Evolutionary conservation across 2,888 invertebrate species (phyloP).

Genomic region (Pristionchus japonicus): DNA sequence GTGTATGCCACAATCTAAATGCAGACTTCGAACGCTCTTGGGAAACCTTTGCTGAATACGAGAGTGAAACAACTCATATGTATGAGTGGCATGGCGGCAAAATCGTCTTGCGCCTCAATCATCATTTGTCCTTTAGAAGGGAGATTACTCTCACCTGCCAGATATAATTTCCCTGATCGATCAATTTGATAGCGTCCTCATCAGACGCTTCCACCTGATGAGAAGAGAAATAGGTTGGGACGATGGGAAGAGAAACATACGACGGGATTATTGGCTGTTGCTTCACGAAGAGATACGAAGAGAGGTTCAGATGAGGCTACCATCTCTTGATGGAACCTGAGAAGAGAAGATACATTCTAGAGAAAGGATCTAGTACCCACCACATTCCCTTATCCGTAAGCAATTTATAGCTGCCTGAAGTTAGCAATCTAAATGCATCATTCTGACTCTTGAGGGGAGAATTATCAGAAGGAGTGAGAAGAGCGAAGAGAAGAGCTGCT

Average conservation of each 20-base stretch:
- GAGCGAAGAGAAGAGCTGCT: constrained; percentile 42
- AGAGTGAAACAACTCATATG: neutral
- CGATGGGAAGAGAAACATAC: no score
- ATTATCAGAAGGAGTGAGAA: constrained; percentile 35
- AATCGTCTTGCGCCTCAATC: constrained; percentile 21
- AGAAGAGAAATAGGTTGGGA: no score
- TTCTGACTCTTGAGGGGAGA: constrained; percentile 38
- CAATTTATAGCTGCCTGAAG: constrained; percentile 10
- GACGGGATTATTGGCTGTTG: neutral
- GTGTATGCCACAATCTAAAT: neutral
- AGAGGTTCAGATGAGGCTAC: neutral
- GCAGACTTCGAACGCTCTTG: neutral
- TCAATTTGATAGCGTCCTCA: neutral
- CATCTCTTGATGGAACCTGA: constrained; percentile 39
- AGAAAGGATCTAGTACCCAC: neutral
- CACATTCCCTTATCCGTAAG: constrained; percentile 24
- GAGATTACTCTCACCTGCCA: constrained; percentile 2
- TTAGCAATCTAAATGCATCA: constrained; percentile 1
- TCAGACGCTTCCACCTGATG: neutral
- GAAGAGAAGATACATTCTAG: no score
- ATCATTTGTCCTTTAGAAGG: no score
- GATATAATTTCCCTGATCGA: constrained; percentile 28
- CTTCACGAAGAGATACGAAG: constrained; percentile 23
- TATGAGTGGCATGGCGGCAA: neutral
- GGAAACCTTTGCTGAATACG: constrained; percentile 25